Evolutionary conservation across 2,888 invertebrate species (phyloP).

Genomic region (Trachelus tabidus): DNA sequence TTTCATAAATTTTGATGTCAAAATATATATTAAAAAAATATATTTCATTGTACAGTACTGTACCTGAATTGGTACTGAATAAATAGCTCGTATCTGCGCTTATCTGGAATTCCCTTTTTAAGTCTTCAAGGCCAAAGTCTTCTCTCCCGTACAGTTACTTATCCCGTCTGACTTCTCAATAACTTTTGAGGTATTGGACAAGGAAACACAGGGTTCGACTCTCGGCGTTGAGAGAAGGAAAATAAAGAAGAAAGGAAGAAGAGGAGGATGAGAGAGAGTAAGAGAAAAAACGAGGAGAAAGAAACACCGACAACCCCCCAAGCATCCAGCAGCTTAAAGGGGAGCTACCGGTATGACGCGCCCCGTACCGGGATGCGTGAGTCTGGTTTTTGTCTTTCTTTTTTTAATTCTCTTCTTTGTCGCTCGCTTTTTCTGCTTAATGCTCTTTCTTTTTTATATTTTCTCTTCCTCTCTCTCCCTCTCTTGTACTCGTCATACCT

Average conservation of each 20-base stretch:
- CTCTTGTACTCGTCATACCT: not conserved
- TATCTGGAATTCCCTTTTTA: no score
- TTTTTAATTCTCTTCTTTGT: not conserved
- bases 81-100: no score
- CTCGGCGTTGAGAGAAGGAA: not conserved
- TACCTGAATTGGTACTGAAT: no score
- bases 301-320: not conserved
- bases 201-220: not conserved
- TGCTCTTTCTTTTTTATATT: not conserved
- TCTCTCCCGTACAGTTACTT: not conserved
- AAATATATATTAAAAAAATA: no score
- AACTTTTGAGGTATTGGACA: not conserved
- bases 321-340: not conserved
- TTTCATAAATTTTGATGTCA: no score
- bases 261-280: no score
- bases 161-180: slow-evolving; percentile 3
- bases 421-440: not conserved
- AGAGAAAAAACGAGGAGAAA: no score
- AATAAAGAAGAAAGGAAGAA: not conserved
- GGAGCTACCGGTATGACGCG: slow-evolving; percentile 4
- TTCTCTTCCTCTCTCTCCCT: not conserved
- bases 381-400: not conserved
- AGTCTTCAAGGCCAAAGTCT: not conserved
- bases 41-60: no score
- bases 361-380: slow-evolving; percentile 4